Percentiles rank a stretch among this genome's conserved stretches.
These are phyloP conservation scores for Syngnathus floridae DNA, from an alignment of 2,113 vertebrate genomes.

Conservation along the genomic window DNA sequence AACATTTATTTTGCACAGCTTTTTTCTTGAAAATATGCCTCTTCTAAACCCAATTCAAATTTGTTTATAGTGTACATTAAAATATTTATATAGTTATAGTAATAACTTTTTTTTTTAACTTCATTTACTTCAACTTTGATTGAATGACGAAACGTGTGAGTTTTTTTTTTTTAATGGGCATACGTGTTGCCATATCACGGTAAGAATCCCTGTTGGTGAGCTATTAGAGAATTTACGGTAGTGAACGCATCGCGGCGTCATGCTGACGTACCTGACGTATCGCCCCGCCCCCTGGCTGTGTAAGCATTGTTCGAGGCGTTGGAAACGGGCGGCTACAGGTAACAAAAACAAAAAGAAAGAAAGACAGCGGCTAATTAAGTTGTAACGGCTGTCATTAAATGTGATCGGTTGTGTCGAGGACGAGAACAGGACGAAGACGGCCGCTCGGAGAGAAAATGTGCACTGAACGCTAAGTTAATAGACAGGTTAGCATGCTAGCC, in stretches of 20 bases:
- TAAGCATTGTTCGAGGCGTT: constrained; percentile 45
- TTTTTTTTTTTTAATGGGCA: background rate
- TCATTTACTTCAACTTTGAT: background rate
- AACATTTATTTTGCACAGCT: too few relatives aligned
- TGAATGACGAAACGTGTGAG: background rate
- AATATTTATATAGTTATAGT: too few relatives aligned
- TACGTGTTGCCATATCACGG: background rate
- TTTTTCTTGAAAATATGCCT: too few relatives aligned
- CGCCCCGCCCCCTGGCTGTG: constrained; percentile 28
- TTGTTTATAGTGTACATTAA: too few relatives aligned
- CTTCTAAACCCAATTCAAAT: too few relatives aligned
- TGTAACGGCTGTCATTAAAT: background rate
- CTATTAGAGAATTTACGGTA: constrained; percentile 2
- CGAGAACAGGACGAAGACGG: background rate
- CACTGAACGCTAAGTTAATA: background rate
- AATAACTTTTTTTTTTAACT: too few relatives aligned
- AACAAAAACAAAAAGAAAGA: constrained; percentile 7
- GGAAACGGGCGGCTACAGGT: constrained; percentile 43
- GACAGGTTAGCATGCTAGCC: constrained; percentile 37
- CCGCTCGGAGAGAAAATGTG: background rate
- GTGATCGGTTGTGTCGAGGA: fast-evolving
- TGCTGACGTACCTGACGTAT: constrained; percentile 5
- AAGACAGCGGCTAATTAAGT: background rate
- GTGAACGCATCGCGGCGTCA: constrained; percentile 22
- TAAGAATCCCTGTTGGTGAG: background rate